These are phyloP conservation scores for Nycteola revayana DNA, from an alignment of 2,888 invertebrate species.

Conservation along the genomic window DNA sequence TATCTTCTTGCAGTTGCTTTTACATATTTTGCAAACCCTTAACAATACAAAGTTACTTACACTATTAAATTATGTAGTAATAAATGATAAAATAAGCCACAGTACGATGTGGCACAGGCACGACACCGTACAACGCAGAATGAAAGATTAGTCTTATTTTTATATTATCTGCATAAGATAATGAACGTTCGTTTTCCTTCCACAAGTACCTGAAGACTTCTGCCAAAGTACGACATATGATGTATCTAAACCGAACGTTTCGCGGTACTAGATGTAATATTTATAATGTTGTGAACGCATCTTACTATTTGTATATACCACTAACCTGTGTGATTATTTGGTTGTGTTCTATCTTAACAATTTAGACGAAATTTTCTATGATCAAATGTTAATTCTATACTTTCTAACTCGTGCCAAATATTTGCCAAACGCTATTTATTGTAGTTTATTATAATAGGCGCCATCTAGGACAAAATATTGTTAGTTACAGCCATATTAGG, in stretches of 20 bases:
- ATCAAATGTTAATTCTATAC: conserved; percentile 37
- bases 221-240: conserved; percentile 41
- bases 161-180: conserved; percentile 27
- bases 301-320: conserved; percentile 50
- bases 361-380: conserved; percentile 57
- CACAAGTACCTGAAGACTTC: conserved; percentile 61
- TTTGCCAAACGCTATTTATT: conserved; percentile 50
- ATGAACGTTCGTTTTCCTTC: conserved; percentile 53
- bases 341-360: conserved; percentile 75
- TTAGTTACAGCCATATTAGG: conserved; percentile 37
- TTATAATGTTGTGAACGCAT: conserved; percentile 27
- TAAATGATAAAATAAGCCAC: too few species aligned
- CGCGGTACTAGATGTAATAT: conserved; percentile 36
- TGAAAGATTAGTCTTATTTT: conserved; percentile 24
- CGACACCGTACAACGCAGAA: conserved; percentile 9
- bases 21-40: too few species aligned
- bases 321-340: conserved; percentile 77
- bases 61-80: too few species aligned
- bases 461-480: conserved; percentile 44
- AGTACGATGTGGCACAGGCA: conserved; percentile 10
- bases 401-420: conserved; percentile 55
- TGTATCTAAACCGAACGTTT: conserved; percentile 33
- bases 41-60: too few species aligned
- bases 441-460: conserved; percentile 39
- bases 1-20: too few species aligned